Base-by-base conservation (phyloP, 1,140 invertebrate species). In the Brachionus paranguensis region DNA sequence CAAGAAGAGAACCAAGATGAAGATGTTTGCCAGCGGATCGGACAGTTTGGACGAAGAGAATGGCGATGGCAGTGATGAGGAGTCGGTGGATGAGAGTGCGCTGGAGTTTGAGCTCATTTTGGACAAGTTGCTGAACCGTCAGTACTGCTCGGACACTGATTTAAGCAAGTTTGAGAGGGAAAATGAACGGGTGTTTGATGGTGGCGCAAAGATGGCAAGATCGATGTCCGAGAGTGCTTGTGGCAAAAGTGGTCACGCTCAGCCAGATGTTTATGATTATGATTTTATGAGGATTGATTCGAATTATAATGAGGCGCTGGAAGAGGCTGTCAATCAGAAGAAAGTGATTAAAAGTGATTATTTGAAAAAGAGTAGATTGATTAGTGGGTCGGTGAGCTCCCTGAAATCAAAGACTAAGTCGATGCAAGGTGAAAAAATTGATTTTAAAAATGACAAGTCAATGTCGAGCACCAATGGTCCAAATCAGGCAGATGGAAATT, bases 41-140 rank as follows among this genome's bases (percentile, higher is more conserved):
- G 85, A 86, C 64, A 86, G 87, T 64, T 74, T 85, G 17, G 86
- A 87, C 27, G 86, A 87, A 11, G 84, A 20, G 41, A 41, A 17
- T 53, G 37, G 17, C 83, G 76, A 83, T 84, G 60, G 84, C 85
- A 53, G 85, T 85, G 64, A 70, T 1, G 55, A 83, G 0, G 78
- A 85, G 37, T 11, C 83, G 43, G 27, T 70, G 64, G 11, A 70
- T 12, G 60, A 53, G 20, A 37, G 27, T 72, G 37, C 0, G 0
- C 24, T 37, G 37, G 53, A 55, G 12, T 29, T 78, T 20, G 33
- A 78, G 20, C 6, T 85, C 3, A 37, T 76, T 70, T 64, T 65
- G 29, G 33, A 83, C 45, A 85, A 74, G 43, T 41, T 84, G 8
- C 37, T 85, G 17, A 43, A n/a, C 6, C 37, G 84, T 14, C 33